These are phyloP conservation scores for Melanotaenia maccullochi DNA, from an alignment of 2,797 vertebrate species.

Conservation along the genomic window DNA sequence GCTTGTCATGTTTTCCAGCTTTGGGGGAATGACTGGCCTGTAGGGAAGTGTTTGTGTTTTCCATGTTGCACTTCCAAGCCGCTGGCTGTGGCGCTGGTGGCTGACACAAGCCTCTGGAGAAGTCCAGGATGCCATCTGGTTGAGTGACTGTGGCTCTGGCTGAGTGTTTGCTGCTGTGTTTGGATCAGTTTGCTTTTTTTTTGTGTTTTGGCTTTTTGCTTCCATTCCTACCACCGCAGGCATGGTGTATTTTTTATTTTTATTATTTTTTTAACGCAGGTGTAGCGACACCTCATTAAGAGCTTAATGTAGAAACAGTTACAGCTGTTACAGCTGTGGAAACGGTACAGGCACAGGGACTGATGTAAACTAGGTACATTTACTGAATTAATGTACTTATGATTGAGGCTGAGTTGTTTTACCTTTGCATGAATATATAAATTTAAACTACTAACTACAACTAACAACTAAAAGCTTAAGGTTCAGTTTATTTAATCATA, in stretches of 20 bases:
- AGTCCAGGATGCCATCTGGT: constrained; percentile 54
- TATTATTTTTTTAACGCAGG: constrained; percentile 17
- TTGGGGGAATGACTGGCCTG: constrained; percentile 49
- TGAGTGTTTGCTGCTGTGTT: constrained; percentile 25
- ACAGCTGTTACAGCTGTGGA: constrained; percentile 33
- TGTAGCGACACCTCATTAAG: constrained; percentile 32
- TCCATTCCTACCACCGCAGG: constrained; percentile 7
- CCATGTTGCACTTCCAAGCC: constrained; percentile 55
- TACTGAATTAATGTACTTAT: neutral
- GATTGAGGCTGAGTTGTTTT: constrained; percentile 3
- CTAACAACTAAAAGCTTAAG: neutral
- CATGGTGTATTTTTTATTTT: neutral
- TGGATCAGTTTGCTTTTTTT: constrained; percentile 47
- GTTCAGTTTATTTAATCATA: neutral
- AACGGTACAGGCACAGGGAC: neutral
- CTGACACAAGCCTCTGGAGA: constrained; percentile 55
- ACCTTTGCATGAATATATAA: constrained; percentile 12
- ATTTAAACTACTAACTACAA: constrained; percentile 1
- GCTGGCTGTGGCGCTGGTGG: constrained; percentile 26
- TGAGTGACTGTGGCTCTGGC: constrained; percentile 55
- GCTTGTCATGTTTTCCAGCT: constrained; percentile 67
- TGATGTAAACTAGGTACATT: neutral
- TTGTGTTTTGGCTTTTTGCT: constrained; percentile 35
- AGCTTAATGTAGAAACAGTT: constrained; percentile 33
- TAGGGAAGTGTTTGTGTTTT: constrained; percentile 69